These are phyloP conservation scores for Pseudomyrmex pallidus DNA, from an alignment of 1,140 invertebrate species.

Conservation along the genomic window DNA sequence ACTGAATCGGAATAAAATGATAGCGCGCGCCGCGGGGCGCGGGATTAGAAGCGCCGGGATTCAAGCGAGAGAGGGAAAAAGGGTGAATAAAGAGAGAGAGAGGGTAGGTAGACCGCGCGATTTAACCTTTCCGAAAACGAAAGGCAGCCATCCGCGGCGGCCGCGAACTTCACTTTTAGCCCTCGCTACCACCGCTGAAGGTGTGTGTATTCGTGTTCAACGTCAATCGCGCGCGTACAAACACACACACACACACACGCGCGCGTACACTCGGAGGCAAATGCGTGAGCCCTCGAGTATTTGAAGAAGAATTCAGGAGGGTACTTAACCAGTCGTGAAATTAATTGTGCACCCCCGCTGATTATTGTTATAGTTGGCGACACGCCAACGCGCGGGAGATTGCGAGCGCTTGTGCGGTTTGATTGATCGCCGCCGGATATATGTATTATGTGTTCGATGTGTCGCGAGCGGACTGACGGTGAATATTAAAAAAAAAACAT, in stretches of 20 bases:
- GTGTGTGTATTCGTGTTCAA: background rate
- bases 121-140: slow-evolving; percentile 32
- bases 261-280: too few species aligned
- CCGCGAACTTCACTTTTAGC: slow-evolving; percentile 14
- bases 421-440: background rate
- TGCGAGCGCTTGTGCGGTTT: background rate
- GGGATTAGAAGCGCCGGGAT: slow-evolving; percentile 58
- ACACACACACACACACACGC: background rate
- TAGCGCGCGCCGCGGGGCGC: slow-evolving; percentile 43
- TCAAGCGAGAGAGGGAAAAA: background rate
- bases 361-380: slow-evolving; percentile 40
- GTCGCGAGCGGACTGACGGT: background rate
- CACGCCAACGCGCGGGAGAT: background rate
- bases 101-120: background rate
- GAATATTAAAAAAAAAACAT: background rate
- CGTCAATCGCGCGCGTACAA: background rate
- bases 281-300: background rate
- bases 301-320: slow-evolving; percentile 15
- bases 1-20: slow-evolving; percentile 72
- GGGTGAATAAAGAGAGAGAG: background rate
- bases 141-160: slow-evolving; percentile 1
- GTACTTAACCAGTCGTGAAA: slow-evolving; percentile 34
- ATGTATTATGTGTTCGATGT: background rate
- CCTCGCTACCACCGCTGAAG: background rate
- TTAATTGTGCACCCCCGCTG: slow-evolving; percentile 14